Evolutionary conservation across 2,888 invertebrate genomes (phyloP).

Genomic region (Argynnis bischoffii): DNA sequence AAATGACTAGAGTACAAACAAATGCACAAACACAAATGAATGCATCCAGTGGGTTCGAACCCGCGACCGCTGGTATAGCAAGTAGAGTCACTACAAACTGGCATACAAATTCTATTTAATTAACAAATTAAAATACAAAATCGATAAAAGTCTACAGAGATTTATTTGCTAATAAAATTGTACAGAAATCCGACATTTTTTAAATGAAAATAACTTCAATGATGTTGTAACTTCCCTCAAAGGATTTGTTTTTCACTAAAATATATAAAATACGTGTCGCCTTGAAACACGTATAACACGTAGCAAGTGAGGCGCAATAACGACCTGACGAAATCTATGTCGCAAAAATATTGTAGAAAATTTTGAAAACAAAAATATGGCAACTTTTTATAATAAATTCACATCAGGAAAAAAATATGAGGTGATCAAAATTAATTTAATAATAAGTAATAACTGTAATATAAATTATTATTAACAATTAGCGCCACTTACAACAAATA

Average conservation of each 20-base stretch:
- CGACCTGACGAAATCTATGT: slow-evolving; percentile 44
- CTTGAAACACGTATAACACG: slow-evolving; percentile 29
- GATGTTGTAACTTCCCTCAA: too few species aligned
- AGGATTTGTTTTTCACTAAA: neutral
- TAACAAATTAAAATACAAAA: too few species aligned
- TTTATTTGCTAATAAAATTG: too few species aligned
- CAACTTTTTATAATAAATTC: neutral
- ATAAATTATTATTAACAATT: neutral
- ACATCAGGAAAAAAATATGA: neutral
- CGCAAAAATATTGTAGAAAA: slow-evolving; percentile 37
- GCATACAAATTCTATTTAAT: too few species aligned
- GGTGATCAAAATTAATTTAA: neutral
- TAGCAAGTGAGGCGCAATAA: slow-evolving; percentile 40
- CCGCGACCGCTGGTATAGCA: too few species aligned
- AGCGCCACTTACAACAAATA: neutral
- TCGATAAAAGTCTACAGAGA: too few species aligned
- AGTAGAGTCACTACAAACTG: too few species aligned
- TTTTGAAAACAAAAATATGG: neutral
- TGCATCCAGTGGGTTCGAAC: too few species aligned
- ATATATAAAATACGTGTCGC: neutral
- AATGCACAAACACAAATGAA: too few species aligned
- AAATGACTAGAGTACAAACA: too few species aligned
- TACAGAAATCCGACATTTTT: too few species aligned
- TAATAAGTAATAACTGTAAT: neutral
- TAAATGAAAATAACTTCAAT: too few species aligned